Evolutionary conservation across 2,888 invertebrate genomes (phyloP).

Genomic region (Nemotelus nigrinus): DNA sequence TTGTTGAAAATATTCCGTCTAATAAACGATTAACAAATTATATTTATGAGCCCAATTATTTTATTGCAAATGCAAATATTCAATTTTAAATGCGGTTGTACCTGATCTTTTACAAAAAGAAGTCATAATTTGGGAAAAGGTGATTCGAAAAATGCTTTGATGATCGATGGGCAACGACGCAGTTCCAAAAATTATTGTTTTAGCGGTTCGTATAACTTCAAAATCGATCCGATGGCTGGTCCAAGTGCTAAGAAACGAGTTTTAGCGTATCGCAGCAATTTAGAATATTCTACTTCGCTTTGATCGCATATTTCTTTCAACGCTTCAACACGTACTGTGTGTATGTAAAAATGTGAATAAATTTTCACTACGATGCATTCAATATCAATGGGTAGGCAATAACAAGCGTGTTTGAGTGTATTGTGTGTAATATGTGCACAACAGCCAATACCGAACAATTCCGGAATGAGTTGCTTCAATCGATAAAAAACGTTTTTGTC

Average conservation of each 20-base stretch:
- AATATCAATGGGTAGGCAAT: background rate
- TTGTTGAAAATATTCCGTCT: no score
- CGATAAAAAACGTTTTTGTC: no score
- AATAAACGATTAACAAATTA: no score
- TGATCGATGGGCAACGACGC: no score
- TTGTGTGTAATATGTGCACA: background rate
- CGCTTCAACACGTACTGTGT: background rate
- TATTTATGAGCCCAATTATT: no score
- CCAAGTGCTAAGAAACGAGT: background rate
- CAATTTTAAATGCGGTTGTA: no score
- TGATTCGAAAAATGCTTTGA: no score
- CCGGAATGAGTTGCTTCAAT: background rate
- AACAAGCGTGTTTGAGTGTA: background rate
- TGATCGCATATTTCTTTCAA: background rate
- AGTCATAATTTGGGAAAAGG: no score
- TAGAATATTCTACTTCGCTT: background rate
- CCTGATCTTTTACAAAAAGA: no score
- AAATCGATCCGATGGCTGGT: background rate
- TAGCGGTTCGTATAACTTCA: background rate
- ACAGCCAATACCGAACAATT: background rate
- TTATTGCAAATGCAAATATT: no score
- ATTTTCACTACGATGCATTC: slow-evolving; percentile 7
- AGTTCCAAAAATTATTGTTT: background rate
- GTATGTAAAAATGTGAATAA: slow-evolving; percentile 9
- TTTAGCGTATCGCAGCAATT: background rate